Evolutionary conservation across 92 coral and sea anemone genomes (phyloP), one percentile per base, ranked within the genome.

Genomic region (Bergia puertoricense): DNA sequence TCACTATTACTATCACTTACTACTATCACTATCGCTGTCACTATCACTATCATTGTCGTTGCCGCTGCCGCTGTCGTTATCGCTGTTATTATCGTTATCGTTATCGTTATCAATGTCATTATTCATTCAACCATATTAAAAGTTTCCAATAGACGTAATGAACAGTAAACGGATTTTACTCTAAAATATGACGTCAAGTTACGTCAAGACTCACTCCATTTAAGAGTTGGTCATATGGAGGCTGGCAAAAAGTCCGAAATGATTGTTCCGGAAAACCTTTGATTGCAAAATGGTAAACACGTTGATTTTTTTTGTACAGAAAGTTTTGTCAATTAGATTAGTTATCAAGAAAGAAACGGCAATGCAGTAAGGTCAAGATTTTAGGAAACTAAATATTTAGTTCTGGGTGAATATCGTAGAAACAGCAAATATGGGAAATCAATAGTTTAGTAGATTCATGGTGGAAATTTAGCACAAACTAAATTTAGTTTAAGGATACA

Each of bases 181-280:
- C 56, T 8, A 23, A 51, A 72, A 69, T 5, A 13, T 84, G 79
- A 71, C 79, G 79, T 84, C 79, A 71, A 43, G 8, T 48, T 48
- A 84, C 79, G 79, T 84, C 79, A 84, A 72, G 36, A 40, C 22
- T 2, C 87, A 48, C 67, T 48, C 79, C 57, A 71, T 71, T 77
- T 46, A n/a, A 84, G 77, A 5, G 56, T 84, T 48, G 77, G 65
- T 48, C 77, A 69, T 36, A 45, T 3, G n/a, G 67, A 48, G 23
- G 20, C 23, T 67, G 77, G 86, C 56, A 67, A 6, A 30, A 7
- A 36, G 67, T 79, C 78, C 48, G 3, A 13, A 65, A 4, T 16
- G 30, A 20, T 74, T 6, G 11, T 48, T 43, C 46, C 30, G 40
- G 41, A 38, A 36, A 81, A 37, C n/a, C 20, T 4, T 20, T 30